A percentile compares a stretch with the other conserved stretches of the same genome.
Evolutionary conservation across 1,140 invertebrate species (phyloP).

Genomic region (Myzus persicae): DNA sequence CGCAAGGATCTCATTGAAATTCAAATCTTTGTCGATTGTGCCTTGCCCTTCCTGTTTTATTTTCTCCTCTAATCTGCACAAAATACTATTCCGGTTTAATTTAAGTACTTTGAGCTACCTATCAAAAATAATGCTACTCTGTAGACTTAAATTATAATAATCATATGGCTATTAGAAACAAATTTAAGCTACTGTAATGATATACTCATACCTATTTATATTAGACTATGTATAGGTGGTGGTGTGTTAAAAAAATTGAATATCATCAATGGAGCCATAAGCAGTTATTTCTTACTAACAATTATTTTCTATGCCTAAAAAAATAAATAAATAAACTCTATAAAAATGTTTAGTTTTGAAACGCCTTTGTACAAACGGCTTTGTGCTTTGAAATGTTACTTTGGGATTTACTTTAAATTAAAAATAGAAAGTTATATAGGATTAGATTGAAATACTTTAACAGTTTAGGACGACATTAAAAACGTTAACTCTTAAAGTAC

Average conservation of each 20-base stretch:
- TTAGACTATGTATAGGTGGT: background rate
- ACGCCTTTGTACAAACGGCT: background rate
- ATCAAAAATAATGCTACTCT: conserved; percentile 1
- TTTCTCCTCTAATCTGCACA: background rate
- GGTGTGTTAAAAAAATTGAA: background rate
- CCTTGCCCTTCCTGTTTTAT: conserved; percentile 31
- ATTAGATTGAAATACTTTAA: conserved; percentile 26
- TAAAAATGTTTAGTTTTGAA: background rate
- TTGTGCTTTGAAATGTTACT: background rate
- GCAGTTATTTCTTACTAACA: background rate
- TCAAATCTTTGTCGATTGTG: background rate
- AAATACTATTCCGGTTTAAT: background rate
- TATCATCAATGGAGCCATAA: background rate
- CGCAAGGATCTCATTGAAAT: background rate
- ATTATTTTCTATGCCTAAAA: background rate
- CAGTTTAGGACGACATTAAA: background rate
- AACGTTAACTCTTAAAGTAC: background rate
- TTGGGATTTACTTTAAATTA: background rate
- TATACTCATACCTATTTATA: background rate
- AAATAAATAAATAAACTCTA: background rate
- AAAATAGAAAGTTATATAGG: conserved; percentile 35
- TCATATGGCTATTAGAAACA: background rate
- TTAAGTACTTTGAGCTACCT: background rate
- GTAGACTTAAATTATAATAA: conserved; percentile 8
- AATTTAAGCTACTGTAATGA: background rate